Evolutionary conservation across 2,888 invertebrate species (phyloP), one percentile per base, ranked within the genome.

Genomic region (Drosophila sordidula): DNA sequence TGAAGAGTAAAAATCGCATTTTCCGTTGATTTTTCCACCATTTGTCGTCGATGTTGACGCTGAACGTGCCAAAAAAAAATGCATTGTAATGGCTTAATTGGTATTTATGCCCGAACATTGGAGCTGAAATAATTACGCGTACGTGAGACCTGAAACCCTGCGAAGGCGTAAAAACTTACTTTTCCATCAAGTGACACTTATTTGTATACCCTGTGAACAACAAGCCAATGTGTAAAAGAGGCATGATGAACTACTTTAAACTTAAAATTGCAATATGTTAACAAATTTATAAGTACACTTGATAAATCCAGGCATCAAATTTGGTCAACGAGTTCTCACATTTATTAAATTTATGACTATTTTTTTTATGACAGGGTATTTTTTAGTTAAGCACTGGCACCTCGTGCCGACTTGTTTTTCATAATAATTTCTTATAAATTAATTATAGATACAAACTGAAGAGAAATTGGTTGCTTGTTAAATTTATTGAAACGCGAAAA

Each of bases 1-100:
- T 68, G 49, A 69, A 42, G 51, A 57, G 64, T 68, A 72, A 69
- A 54, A 61, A 63, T 61, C 25, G 52, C 44, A 59, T 32, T 68
- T 75, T 55, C 42, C 63, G 51, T 57, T 32, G 66, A 71, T 71
- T 67, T 51, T 72, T 57, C 34, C 66, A 51, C 41, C 54, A 63
- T 64, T 36, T 64, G 54, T 50, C 57, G 74, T 75, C 70, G 66
- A 85, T 76, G 74, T 56, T 46, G 22, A 36, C 8, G 29, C 39
- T 67, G 49, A 61, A 58, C 57, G 41, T 57, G 64, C 54, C 54
- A 68, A 51, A 44, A 58, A 67, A 52, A 52, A 22, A 64, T 77
- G 66, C 74, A 61, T 51, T 72, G 75, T 86, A 83, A 83, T 87
- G 67, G 68, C 81, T 87, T 83, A 83, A 83, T 83, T 83, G 87